Evolutionary conservation across 2,113 vertebrate genomes (phyloP).

Genomic region (Paraplagusia blochii): DNA sequence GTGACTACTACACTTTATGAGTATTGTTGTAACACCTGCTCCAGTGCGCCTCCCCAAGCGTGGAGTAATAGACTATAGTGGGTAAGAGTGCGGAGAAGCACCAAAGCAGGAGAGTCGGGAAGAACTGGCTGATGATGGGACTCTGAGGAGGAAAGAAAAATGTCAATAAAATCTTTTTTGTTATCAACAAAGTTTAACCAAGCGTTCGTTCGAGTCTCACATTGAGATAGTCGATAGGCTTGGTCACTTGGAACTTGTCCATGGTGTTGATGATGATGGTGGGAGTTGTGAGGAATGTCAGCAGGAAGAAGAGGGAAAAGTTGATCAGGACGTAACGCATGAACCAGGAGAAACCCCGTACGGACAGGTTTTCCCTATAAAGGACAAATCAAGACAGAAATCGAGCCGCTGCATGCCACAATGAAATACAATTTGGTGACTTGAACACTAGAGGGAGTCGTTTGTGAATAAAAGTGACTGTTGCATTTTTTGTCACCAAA

Average conservation of each 20-base stretch:
- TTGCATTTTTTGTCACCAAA: too few relatives aligned
- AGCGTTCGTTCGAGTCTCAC: conserved; percentile 73
- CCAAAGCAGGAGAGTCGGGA: conserved; percentile 94
- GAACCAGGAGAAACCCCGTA: conserved; percentile 85
- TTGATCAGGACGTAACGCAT: conserved; percentile 82
- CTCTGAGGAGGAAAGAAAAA: conserved; percentile 66
- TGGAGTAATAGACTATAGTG: conserved; percentile 92
- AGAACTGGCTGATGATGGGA: conserved; percentile 92
- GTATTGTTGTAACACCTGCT: conserved; percentile 79
- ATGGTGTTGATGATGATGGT: conserved; percentile 91
- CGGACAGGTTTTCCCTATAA: conserved; percentile 86
- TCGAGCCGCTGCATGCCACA: too few relatives aligned
- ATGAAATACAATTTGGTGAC: too few relatives aligned
- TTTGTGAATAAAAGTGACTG: background rate
- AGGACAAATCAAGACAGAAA: background rate
- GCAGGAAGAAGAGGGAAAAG: conserved; percentile 81
- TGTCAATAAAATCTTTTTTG: background rate
- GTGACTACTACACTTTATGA: conserved; percentile 8
- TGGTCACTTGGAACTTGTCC: conserved; percentile 94
- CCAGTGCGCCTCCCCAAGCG: conserved; percentile 90
- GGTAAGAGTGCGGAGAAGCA: conserved; percentile 90
- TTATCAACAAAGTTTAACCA: background rate
- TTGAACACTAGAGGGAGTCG: too few relatives aligned
- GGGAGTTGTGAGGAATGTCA: conserved; percentile 96
- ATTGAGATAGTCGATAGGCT: conserved; percentile 87